Conservation (phyloP, 2,113 vertebrate genomes). For the Takifugu bimaculatus region DNA sequence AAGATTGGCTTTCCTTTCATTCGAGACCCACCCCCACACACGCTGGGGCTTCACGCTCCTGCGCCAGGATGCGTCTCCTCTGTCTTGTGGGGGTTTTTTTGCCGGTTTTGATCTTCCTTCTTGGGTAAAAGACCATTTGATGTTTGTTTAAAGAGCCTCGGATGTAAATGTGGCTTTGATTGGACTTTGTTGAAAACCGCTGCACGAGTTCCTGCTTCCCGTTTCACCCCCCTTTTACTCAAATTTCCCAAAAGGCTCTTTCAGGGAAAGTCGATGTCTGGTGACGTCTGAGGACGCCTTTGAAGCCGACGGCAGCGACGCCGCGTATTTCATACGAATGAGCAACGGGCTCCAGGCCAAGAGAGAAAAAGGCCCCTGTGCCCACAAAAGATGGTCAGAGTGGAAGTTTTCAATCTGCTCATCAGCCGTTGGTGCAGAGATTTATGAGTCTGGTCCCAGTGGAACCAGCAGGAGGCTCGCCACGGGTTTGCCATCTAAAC, state of each 20-base stretch:
- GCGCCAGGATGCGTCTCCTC: conserved; percentile 1
- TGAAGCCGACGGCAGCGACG: too few relatives aligned
- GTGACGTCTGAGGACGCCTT: conserved; percentile 7
- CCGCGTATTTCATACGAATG: conserved; percentile 14
- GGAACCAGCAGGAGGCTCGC: conserved; percentile 30
- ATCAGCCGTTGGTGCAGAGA: conserved; percentile 34
- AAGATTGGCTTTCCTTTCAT: conserved; percentile 26
- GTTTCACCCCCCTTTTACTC: conserved; percentile 10
- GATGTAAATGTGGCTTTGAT: conserved; percentile 23
- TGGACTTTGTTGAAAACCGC: conserved; percentile 16
- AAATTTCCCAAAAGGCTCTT: conserved; percentile 16
- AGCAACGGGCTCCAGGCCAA: conserved; percentile 20
- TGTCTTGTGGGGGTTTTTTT: conserved; percentile 28
- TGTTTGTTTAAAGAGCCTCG: conserved; percentile 26
- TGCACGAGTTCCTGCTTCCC: conserved; percentile 1
- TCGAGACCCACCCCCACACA: conserved; percentile 3
- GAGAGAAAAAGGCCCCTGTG: neutral
- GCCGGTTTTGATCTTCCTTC: conserved; percentile 19
- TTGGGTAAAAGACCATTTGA: conserved; percentile 21
- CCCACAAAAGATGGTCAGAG: conserved; percentile 22
- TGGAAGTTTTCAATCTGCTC: conserved; percentile 42
- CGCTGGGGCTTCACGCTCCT: too few relatives aligned
- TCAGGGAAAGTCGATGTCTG: conserved; percentile 16
- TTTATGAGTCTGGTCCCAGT: conserved; percentile 21
- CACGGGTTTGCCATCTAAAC: conserved; percentile 31